Conservation (phyloP, 2,888 invertebrate genomes). For the Philonicus albiceps region DNA sequence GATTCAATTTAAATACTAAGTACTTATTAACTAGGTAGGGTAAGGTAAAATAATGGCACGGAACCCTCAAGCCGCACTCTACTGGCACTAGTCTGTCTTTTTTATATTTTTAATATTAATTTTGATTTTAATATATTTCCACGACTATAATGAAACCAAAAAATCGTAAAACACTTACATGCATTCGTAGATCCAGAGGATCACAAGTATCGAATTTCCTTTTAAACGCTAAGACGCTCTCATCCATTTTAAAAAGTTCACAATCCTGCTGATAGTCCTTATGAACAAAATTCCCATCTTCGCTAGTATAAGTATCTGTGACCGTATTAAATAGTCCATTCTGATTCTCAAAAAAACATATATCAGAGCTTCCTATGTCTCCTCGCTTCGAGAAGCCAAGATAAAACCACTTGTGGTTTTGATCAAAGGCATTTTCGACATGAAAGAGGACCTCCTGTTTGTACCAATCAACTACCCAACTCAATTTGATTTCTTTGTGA, state of each 20-base stretch:
- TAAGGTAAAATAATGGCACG: too few relatives aligned
- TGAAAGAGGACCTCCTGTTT: conserved; percentile 64
- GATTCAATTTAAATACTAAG: too few relatives aligned
- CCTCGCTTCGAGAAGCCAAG: conserved; percentile 88
- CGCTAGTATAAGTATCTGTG: conserved; percentile 78
- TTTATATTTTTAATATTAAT: too few relatives aligned
- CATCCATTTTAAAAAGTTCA: conserved; percentile 65
- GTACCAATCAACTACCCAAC: conserved; percentile 64
- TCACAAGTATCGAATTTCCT: conserved; percentile 89
- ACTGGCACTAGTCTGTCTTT: too few relatives aligned
- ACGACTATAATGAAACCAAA: not conserved
- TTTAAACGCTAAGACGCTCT: conserved; percentile 76
- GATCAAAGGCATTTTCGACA: conserved; percentile 62
- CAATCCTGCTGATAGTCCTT: conserved; percentile 81
- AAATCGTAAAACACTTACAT: conserved; percentile 53
- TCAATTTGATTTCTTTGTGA: conserved; percentile 61
- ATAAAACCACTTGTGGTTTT: conserved; percentile 76
- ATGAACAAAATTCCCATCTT: conserved; percentile 69
- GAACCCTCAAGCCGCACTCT: too few relatives aligned
- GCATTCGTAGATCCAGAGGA: conserved; percentile 66
- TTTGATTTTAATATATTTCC: not conserved
- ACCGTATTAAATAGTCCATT: conserved; percentile 62
- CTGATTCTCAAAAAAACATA: conserved; percentile 79
- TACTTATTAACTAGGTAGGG: too few relatives aligned
- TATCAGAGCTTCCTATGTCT: conserved; percentile 75